Base-by-base conservation (phyloP, 2,888 invertebrate genomes). In the Drosophila hamatofila region DNA sequence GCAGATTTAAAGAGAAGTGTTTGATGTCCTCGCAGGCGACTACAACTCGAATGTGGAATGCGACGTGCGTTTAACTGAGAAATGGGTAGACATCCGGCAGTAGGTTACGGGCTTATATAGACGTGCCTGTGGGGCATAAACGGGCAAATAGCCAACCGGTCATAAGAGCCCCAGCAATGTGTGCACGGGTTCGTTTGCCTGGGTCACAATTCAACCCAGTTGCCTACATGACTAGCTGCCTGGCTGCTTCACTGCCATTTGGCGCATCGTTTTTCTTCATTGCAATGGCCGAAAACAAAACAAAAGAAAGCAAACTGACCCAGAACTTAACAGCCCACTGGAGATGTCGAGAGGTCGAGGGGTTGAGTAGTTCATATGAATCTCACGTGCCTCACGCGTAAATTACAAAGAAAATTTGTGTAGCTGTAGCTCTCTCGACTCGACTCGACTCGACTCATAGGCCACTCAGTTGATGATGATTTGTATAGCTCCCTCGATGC, bases 231-330 rank as follows among this genome's bases (percentile, higher is more conserved):
- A n/a, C n/a, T 9, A 8, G 11, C 27, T 25, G 44, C 25, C 44
- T n/a, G 5, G 21, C 18, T 30, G 56, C 30, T 42, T 30, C 41
- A 23, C 56, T 23, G 30, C 30, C 57, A 44, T 35, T 57, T 25
- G 33, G 33, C 33, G 44, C 64, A 66, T 78, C 78, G 81, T 83
- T 78, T 81, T 81, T 81, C 79, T 83, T 83, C 79, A 83, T 81
- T 81, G 70, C 63, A 52, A 59, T 75, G 64, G 54, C 56, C 70
- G 62, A 76, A 39, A 16, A 33, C 23, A 27, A 35, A 35, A 35
- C 4, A 35, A 14, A 14, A 6, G 6, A 16, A 37, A 49, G 18
- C 18, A 14, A 30, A 23, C 41, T 54, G 66, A 49, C 58, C 61
- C 37, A 49, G 49, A 49, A 23, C 37, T 14, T 48, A 35, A 58